phyloP scores from a whole-genome alignment of 2,888 invertebrate genomes.

The Ceramica pisi region DNA sequence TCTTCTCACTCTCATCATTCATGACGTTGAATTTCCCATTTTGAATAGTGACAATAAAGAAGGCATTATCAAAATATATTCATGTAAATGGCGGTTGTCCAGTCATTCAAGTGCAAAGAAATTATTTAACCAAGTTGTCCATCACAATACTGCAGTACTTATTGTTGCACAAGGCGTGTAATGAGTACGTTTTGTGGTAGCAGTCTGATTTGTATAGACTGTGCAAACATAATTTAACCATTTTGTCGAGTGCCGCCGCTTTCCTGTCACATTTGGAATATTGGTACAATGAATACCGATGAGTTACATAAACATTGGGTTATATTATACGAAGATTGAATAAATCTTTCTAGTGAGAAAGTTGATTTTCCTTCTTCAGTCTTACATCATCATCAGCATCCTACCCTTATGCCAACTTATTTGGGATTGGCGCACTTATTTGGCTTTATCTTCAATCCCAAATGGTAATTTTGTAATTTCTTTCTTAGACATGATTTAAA shows the following conservation, averaged over 20 bases:
- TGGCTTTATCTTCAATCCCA: neutral
- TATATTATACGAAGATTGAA: conserved; percentile 10
- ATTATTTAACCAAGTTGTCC: conserved; percentile 27
- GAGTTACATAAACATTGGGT: conserved; percentile 22
- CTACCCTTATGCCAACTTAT: neutral
- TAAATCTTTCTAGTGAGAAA: conserved; percentile 15
- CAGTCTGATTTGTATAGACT: conserved; percentile 36
- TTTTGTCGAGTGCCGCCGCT: conserved; percentile 32
- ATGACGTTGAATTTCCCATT: neutral
- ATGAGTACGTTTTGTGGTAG: conserved; percentile 35
- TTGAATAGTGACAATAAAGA: conserved; percentile 2
- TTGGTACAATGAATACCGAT: conserved; percentile 43
- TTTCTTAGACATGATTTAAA: neutral
- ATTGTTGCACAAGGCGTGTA: conserved; percentile 26
- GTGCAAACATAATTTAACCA: conserved; percentile 39
- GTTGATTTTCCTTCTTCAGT: conserved; percentile 1
- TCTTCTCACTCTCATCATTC: neutral
- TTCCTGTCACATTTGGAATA: conserved; percentile 39
- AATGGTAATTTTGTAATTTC: neutral
- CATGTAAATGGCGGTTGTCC: conserved; percentile 21
- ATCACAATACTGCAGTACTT: conserved; percentile 37
- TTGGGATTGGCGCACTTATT: neutral
- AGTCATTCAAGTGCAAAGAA: conserved; percentile 23
- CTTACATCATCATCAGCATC: neutral
- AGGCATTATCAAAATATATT: conserved; percentile 16